Base-by-base conservation (phyloP, 2,888 invertebrate genomes). In the Orchesella flavescens region DNA sequence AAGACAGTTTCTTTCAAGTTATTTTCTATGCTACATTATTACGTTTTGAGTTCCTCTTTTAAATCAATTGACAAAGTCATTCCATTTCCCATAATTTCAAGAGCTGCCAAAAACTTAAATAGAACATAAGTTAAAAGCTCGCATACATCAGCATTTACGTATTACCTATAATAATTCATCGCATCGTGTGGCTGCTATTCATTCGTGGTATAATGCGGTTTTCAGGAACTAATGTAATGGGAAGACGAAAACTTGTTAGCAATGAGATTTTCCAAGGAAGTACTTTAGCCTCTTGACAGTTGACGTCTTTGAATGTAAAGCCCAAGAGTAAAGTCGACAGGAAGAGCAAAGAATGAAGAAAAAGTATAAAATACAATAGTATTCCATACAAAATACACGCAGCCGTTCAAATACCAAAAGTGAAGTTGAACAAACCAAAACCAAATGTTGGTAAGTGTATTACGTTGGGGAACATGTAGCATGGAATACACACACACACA, bases 231-330 rank as follows among this genome's bases (percentile, higher is more conserved):
- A 77, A 74, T 23, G n/a, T 74, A 74, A 74, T 74, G 21, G 44
- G 1, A 63, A 44, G 49, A 61, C 59, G 57, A 57, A 69, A 77
- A 59, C 69, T 77, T 46, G 77, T 77, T 77, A 69, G 69, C 59
- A 24, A 69, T 21, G 34, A 65, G 15, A 77, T 59, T 17, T 68
- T 68, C 65, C 61, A 44, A 24, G 59, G 69, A 68, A 68, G 59
- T 49, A 69, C 49, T 59, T 49, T 44, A 66, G 77, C 59, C 68
- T 59, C 77, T 49, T 69, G 77, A 77, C 77, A 77, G 77, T 77
- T 77, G 77, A 77, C 77, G 69, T 77, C 61, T 66, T 68, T 68
- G 77, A 69, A 49, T 77, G 17, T 43, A 69, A 77, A 77, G 46
- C 77, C n/a, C 59, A 24, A 49, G 57, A 59, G 57, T 34, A 53